These are phyloP conservation scores for Capitella teleta DNA, from an alignment of 1,140 invertebrate species.

Conservation along the genomic window DNA sequence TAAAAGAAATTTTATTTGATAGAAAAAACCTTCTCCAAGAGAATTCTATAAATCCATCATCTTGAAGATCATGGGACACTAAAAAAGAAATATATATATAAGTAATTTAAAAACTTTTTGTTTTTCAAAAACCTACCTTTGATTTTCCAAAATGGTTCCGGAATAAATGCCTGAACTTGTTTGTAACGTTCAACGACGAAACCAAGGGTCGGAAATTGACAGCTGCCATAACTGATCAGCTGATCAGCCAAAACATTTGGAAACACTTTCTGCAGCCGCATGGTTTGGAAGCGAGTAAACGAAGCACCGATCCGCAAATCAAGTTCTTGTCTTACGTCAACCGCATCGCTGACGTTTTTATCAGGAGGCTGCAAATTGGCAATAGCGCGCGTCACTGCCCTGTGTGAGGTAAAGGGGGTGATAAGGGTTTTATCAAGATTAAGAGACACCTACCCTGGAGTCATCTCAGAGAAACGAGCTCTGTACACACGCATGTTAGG, in stretches of 20 bases:
- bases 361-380: slow-evolving; percentile 69
- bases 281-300: slow-evolving; percentile 96
- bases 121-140: slow-evolving; percentile 4
- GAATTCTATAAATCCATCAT: no score
- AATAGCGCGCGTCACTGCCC: slow-evolving; percentile 68
- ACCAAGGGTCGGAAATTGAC: slow-evolving; percentile 93
- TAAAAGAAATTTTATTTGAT: not conserved
- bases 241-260: slow-evolving; percentile 57
- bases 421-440: no score
- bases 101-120: not conserved
- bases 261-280: slow-evolving; percentile 75
- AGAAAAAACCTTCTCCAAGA: not conserved
- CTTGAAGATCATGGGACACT: no score
- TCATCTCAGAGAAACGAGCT: slow-evolving; percentile 97
- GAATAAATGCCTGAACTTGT: slow-evolving; percentile 75
- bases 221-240: slow-evolving; percentile 92
- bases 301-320: slow-evolving; percentile 97
- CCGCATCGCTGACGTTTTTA: slow-evolving; percentile 78
- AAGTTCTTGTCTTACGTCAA: slow-evolving; percentile 85
- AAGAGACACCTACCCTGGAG: slow-evolving; percentile 46
- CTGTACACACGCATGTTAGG: slow-evolving; percentile 60
- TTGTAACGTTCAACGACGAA: slow-evolving; percentile 93
- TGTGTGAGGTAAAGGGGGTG: no score
- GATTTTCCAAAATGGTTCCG: slow-evolving; percentile 88
- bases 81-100: no score